phyloP scores from a whole-genome alignment of 1,140 invertebrate genomes.

The Drosophila orosa region DNA sequence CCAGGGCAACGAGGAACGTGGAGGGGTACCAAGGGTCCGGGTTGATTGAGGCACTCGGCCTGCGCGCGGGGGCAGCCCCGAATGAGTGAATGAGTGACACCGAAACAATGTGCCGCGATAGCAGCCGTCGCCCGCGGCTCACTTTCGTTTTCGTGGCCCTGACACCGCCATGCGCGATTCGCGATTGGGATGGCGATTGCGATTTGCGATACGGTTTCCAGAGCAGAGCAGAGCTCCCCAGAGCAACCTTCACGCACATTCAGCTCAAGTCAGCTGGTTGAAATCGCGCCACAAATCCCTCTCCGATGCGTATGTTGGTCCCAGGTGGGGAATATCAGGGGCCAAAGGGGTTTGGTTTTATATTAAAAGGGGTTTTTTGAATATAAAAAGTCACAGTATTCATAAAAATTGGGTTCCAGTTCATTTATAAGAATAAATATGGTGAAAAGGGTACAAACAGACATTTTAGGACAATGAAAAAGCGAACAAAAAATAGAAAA shows the following conservation, averaged over 20 bases:
- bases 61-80: constrained; percentile 24
- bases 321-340: not conserved
- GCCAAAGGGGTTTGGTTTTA: not conserved
- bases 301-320: not conserved
- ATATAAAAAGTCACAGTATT: not conserved
- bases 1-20: not conserved
- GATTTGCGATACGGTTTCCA: constrained; percentile 13
- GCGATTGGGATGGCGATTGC: constrained; percentile 7
- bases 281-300: constrained; percentile 20
- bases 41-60: constrained; percentile 27
- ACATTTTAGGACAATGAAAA: not conserved
- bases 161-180: constrained; percentile 27
- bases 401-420: not conserved
- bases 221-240: constrained; percentile 15
- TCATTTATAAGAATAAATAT: not conserved
- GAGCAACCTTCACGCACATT: constrained; percentile 53
- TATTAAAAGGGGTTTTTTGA: not conserved
- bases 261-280: constrained; percentile 39
- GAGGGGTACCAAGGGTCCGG: not conserved
- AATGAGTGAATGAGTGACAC: constrained; percentile 56
- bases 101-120: constrained; percentile 43
- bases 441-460: not conserved
- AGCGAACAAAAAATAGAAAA: no score
- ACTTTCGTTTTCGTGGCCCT: constrained; percentile 49
- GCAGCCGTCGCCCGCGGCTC: constrained; percentile 22